Evolutionary conservation across 2,113 vertebrate species (phyloP).

Genomic region (Riparia riparia): DNA sequence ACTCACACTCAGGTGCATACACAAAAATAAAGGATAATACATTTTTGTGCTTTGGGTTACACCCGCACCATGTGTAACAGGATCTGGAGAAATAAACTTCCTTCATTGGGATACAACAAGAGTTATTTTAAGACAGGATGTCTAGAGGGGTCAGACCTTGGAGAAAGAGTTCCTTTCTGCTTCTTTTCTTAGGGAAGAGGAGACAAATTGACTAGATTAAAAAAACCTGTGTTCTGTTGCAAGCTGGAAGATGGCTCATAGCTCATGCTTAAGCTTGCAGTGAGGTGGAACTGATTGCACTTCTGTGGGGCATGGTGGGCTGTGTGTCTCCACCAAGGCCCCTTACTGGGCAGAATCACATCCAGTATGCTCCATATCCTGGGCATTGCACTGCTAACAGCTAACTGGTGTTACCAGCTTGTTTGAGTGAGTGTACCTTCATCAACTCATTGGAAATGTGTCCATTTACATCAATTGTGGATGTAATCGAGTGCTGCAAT

Average conservation of each 20-base stretch:
- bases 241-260: neutral
- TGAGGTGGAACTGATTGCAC: rapidly evolving
- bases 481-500: neutral
- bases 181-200: neutral
- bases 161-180: neutral
- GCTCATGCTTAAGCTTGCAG: neutral
- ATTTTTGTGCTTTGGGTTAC: neutral
- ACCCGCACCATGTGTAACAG: neutral
- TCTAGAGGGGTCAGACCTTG: neutral
- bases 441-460: neutral
- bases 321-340: neutral
- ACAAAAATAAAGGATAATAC: neutral
- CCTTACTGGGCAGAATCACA: neutral
- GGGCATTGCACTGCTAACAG: rapidly evolving
- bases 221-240: neutral
- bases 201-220: neutral
- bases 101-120: neutral
- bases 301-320: neutral
- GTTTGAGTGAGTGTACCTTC: neutral
- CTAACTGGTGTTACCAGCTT: neutral
- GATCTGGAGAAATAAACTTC: constrained; percentile 55
- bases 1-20: neutral
- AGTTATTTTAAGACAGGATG: constrained; percentile 47
- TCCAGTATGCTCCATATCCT: neutral
- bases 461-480: neutral